Evolutionary conservation across 35 echinoderm and acorn worm species (phyloP), one percentile per base, ranked within the genome.

Genomic region (Lytechinus variegatus): DNA sequence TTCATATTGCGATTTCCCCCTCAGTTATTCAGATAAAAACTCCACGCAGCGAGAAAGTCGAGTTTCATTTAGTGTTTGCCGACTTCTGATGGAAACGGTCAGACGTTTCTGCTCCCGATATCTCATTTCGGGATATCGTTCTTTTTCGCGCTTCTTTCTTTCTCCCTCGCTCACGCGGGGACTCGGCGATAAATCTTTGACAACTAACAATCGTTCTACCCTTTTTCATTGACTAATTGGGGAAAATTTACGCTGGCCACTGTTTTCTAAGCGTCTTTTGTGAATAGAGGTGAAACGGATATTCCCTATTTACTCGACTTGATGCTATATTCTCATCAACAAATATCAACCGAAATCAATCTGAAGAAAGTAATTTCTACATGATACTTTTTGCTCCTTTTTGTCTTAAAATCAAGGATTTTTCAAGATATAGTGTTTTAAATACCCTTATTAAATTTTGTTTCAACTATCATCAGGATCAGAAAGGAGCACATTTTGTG

Each of bases 1-100:
- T 79, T 79, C 16, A 16, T 79, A 79, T 79, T n/a, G 66, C n/a
- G 66, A 79, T 79, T 79, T 79, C 14, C 19, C 61, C 66, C 66
- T 79, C 66, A n/a, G 66, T 79, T 19, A 79, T 79, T 79, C 66
- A 24, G 66, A 79, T 79, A 79, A 79, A 58, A 79, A 79, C 66
- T 79, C 66, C 19, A 79, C 66, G 19, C 66, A 24, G 66, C 66
- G 66, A 79, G 19, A n/a, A 79, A 79, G 66, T 79, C 66, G 66
- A 79, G 66, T 79, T 79, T 79, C 66, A 79, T 79, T 79, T 79
- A 79, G 66, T 79, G 16, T 24, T 79, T 24, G 66, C 66, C n/a
- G 66, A 79, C 66, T 79, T 79, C 66, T 79, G 66, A 79, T 79
- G n/a, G 21, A n/a, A 79, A 79, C 66, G 66, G 21, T 79, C 19